phyloP scores from a whole-genome alignment of 1,140 invertebrate species.

The honey bee (Apis mellifera) region Amel_HAv3.1 CM009931.2:2390001-2390500 shows the following conservation, averaged over 20 bases:
- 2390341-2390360: slow-evolving; percentile 68
- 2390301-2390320: slow-evolving; percentile 60
- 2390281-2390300: slow-evolving; percentile 51
- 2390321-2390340: slow-evolving; percentile 67
- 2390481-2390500: not conserved
- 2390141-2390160: no score
- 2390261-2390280: slow-evolving; percentile 72
- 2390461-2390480: slow-evolving; percentile 46
- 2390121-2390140: no score
- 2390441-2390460: slow-evolving; percentile 53
- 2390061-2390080: no score
- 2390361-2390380: slow-evolving; percentile 37
- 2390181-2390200: no score
- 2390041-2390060: no score
- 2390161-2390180: no score
- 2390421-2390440: slow-evolving; percentile 64
- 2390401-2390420: slow-evolving; percentile 57
- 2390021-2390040: no score
- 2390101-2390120: no score
- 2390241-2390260: slow-evolving; percentile 47
- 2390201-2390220: not conserved
- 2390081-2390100: no score
- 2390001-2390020: no score
- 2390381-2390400: slow-evolving; percentile 63
- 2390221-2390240: slow-evolving; percentile 21